phyloP scores from a whole-genome alignment of 2,113 vertebrate species.

The Emydocephalus ijimae region DNA sequence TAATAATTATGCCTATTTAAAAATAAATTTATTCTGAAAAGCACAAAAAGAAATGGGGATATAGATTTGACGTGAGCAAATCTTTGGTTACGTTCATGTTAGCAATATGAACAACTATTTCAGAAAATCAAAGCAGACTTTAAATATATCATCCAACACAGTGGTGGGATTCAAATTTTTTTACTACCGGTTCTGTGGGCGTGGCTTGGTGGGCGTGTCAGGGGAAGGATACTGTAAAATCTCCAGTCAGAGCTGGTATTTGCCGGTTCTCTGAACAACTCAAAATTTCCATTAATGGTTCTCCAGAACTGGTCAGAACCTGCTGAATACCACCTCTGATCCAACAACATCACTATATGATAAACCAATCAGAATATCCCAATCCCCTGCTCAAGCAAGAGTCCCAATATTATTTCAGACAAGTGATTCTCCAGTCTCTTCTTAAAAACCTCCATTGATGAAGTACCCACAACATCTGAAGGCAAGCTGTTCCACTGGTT shows the following conservation, averaged over 20 bases:
- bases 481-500: too few relatives aligned
- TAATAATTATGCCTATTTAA: constrained; percentile 1
- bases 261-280: too few relatives aligned
- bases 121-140: not conserved
- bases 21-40: constrained; percentile 19
- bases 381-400: not conserved
- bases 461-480: too few relatives aligned
- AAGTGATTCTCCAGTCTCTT: too few relatives aligned
- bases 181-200: too few relatives aligned
- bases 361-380: not conserved
- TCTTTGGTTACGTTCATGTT: constrained; percentile 18
- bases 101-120: not conserved
- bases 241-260: too few relatives aligned
- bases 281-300: too few relatives aligned
- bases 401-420: not conserved
- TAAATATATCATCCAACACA: not conserved
- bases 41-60: constrained; percentile 7
- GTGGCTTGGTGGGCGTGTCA: too few relatives aligned
- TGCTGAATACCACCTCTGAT: not conserved
- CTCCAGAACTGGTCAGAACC: too few relatives aligned
- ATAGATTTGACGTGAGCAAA: constrained; percentile 20
- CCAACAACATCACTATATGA: not conserved
- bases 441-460: too few relatives aligned
- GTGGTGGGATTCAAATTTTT: too few relatives aligned
- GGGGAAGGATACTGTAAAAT: too few relatives aligned